A percentile compares a stretch with the other conserved stretches of the same genome.
phyloP scores from a whole-genome alignment of 1,140 invertebrate species.

The Drosophila leontia region DNA sequence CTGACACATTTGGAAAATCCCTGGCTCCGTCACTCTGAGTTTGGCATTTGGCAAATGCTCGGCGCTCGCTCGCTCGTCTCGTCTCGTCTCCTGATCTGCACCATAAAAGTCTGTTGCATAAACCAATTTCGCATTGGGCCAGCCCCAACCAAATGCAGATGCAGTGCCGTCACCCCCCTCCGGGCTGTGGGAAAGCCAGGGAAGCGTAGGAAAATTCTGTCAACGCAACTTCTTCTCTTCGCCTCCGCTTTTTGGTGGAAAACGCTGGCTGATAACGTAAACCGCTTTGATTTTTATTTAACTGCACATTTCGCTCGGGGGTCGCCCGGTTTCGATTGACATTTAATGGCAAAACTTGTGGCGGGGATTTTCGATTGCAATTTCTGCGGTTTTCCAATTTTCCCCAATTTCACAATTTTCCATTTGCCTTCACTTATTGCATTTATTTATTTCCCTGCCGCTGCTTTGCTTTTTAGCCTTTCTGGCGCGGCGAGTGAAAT shows the following conservation, averaged over 20 bases:
- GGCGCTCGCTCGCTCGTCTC: constrained; percentile 3
- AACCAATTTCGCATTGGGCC: constrained; percentile 76
- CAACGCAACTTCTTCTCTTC: constrained; percentile 63
- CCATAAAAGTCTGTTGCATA: constrained; percentile 81
- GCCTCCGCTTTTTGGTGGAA: constrained; percentile 8
- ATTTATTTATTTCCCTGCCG: constrained; percentile 45
- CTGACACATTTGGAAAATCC: constrained; percentile 37
- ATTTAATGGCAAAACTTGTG: constrained; percentile 76
- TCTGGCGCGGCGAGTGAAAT: constrained; percentile 62
- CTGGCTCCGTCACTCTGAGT: constrained; percentile 43
- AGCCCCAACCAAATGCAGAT: constrained; percentile 48
- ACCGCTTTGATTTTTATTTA: constrained; percentile 82
- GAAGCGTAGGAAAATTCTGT: constrained; percentile 41
- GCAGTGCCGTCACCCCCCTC: constrained; percentile 8
- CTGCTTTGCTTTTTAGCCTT: constrained; percentile 58
- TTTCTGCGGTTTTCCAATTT: constrained; percentile 71
- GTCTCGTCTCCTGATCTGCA: constrained; percentile 25
- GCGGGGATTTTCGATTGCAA: constrained; percentile 68
- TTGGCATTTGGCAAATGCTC: constrained; percentile 55
- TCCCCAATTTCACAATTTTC: constrained; percentile 72
- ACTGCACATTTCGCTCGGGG: constrained; percentile 68
- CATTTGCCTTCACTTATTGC: constrained; percentile 55
- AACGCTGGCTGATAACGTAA: constrained; percentile 71
- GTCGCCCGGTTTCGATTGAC: constrained; percentile 48
- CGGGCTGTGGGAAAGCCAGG: background rate